These are phyloP conservation scores for Lysiphlebus fabarum DNA, from an alignment of 1,140 invertebrate species.

Conservation along the genomic window DNA sequence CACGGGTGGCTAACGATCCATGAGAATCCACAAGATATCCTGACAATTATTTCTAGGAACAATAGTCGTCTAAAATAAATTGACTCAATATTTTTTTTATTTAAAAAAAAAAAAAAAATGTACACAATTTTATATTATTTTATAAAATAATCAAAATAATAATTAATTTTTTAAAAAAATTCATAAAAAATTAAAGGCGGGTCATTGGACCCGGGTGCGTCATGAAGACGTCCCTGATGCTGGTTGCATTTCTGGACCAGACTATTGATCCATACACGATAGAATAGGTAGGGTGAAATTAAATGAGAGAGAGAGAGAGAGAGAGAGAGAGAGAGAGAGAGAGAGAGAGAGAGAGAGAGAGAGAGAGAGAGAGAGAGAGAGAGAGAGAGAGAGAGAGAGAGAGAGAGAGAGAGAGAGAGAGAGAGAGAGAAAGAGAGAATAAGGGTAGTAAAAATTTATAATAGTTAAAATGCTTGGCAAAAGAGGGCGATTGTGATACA, in stretches of 20 bases:
- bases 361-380: conserved; percentile 14
- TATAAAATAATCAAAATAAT: neutral
- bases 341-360: conserved; percentile 16
- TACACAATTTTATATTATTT: too few species aligned
- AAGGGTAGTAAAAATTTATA: too few species aligned
- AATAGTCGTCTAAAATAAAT: neutral
- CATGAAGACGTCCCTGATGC: conserved; percentile 28
- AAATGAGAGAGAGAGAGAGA: conserved; percentile 12
- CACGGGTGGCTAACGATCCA: conserved; percentile 21
- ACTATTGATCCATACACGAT: conserved; percentile 42
- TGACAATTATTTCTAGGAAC: neutral
- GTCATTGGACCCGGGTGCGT: conserved; percentile 13
- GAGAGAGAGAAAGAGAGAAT: too few species aligned
- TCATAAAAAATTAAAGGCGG: neutral
- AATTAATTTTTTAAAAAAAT: neutral
- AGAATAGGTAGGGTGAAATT: conserved; percentile 24
- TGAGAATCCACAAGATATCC: neutral
- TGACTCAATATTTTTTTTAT: too few species aligned
- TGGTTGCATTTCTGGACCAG: conserved; percentile 28
- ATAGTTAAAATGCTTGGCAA: too few species aligned
- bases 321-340: conserved; percentile 22
- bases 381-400: too few species aligned
- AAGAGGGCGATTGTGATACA: too few species aligned
- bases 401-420: too few species aligned
- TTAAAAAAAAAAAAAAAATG: too few species aligned